Percentiles rank a stretch among this genome's conserved stretches.
phyloP scores from a whole-genome alignment of 2,797 vertebrate species.

The Semaprochilodus insignis region DNA sequence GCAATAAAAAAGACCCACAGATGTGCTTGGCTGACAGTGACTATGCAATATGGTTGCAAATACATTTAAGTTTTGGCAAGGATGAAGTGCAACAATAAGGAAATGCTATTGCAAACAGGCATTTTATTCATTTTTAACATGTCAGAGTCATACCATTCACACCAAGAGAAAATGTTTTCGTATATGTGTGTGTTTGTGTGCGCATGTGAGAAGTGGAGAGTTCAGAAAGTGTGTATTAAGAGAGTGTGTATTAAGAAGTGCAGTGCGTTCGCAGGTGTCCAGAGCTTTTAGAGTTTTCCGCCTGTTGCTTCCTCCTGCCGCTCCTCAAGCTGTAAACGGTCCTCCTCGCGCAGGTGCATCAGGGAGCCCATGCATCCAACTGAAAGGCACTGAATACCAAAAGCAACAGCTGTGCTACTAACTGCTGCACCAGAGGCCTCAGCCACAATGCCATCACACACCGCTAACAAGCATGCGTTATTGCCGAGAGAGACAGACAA shows the following conservation, averaged over 20 bases:
- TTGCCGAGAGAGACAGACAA: slow-evolving; percentile 37
- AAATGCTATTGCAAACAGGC: too few relatives aligned
- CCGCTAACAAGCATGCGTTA: slow-evolving; percentile 21
- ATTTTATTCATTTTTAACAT: too few relatives aligned
- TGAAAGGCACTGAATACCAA: slow-evolving; percentile 42
- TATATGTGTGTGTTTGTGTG: background rate
- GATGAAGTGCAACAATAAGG: too few relatives aligned
- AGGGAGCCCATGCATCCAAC: slow-evolving; percentile 39
- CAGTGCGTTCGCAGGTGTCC: slow-evolving; percentile 22
- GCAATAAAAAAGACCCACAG: too few relatives aligned
- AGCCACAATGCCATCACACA: slow-evolving; percentile 42
- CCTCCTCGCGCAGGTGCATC: slow-evolving; percentile 26
- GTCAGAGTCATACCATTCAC: too few relatives aligned
- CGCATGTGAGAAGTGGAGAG: background rate
- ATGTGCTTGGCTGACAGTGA: too few relatives aligned
- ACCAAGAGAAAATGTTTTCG: too few relatives aligned
- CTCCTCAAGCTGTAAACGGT: slow-evolving; percentile 30
- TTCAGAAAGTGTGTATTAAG: background rate
- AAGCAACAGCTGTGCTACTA: slow-evolving; percentile 50
- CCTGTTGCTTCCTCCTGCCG: slow-evolving; percentile 21
- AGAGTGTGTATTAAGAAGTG: background rate
- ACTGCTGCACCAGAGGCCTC: slow-evolving; percentile 36
- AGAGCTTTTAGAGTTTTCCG: background rate
- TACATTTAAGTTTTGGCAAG: too few relatives aligned
- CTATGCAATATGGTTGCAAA: too few relatives aligned